phyloP scores from a whole-genome alignment of 2,797 vertebrate genomes.

The Esox masquinongy region DNA sequence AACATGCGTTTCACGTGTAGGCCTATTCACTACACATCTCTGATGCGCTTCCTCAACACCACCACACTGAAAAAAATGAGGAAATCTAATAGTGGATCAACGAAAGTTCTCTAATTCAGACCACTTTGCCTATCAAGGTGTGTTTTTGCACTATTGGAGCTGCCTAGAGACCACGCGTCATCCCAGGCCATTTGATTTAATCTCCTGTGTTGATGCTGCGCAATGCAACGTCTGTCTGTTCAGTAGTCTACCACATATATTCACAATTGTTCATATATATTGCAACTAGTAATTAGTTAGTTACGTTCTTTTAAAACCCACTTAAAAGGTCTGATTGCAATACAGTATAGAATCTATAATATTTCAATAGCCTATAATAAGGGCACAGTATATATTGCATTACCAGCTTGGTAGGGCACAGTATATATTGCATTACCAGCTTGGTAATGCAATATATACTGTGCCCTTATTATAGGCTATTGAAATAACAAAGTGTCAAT shows the following conservation, averaged over 20 bases:
- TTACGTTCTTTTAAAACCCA: slow-evolving; percentile 36
- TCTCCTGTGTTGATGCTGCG: not conserved
- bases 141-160: not conserved
- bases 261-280: not conserved
- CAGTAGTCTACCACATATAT: not conserved
- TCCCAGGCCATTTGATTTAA: not conserved
- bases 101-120: not conserved
- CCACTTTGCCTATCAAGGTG: not conserved
- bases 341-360: slow-evolving; percentile 39
- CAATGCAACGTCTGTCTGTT: not conserved
- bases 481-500: slow-evolving; percentile 27
- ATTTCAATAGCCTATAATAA: slow-evolving; percentile 1
- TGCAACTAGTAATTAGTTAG: not conserved
- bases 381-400: not conserved
- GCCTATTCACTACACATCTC: slow-evolving; percentile 11
- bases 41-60: slow-evolving; percentile 1
- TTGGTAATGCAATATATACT: not conserved
- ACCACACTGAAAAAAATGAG: not conserved
- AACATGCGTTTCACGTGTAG: slow-evolving; percentile 34
- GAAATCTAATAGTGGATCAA: not conserved
- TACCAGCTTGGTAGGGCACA: not conserved
- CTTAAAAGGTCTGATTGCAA: slow-evolving; percentile 41
- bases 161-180: not conserved
- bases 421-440: not conserved
- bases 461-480: not conserved